Conservation (phyloP, 1,140 invertebrate genomes). For the Orius insidiosus region DNA sequence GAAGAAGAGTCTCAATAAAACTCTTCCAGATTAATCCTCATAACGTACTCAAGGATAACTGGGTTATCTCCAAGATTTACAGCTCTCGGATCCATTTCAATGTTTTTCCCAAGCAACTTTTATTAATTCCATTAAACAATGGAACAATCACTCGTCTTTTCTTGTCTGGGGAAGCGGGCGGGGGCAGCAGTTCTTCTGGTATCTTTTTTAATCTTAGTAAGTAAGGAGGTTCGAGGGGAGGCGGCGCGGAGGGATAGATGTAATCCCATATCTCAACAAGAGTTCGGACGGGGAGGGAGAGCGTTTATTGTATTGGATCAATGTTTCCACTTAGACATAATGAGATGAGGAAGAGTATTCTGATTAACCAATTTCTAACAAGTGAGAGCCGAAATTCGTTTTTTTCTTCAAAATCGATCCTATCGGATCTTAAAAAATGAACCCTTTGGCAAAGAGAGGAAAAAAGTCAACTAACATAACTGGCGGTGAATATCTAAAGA, state of each 20-base stretch:
- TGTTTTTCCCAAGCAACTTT: conserved; percentile 9
- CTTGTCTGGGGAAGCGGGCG: background rate
- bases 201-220: conserved; percentile 18
- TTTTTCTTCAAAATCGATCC: conserved; percentile 5
- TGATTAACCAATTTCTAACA: background rate
- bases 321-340: conserved; percentile 16
- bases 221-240: conserved; percentile 9
- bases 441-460: too few relatives aligned
- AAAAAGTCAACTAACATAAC: too few relatives aligned
- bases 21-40: too few relatives aligned
- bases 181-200: conserved; percentile 24
- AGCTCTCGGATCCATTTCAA: conserved; percentile 10
- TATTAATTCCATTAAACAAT: conserved; percentile 15
- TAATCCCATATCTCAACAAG: conserved; percentile 14
- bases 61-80: conserved; percentile 9
- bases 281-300: background rate
- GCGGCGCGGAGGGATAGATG: conserved; percentile 11
- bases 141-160: conserved; percentile 10
- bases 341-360: conserved; percentile 12
- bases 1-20: too few relatives aligned
- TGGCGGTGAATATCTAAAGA: too few relatives aligned
- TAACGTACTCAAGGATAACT: background rate
- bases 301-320: conserved; percentile 18
- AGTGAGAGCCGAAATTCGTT: background rate
- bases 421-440: conserved; percentile 4